Percentiles rank a stretch among this genome's conserved stretches.
Conservation (phyloP, 2,113 vertebrate genomes). For the Coptodon bakossiorum region DNA sequence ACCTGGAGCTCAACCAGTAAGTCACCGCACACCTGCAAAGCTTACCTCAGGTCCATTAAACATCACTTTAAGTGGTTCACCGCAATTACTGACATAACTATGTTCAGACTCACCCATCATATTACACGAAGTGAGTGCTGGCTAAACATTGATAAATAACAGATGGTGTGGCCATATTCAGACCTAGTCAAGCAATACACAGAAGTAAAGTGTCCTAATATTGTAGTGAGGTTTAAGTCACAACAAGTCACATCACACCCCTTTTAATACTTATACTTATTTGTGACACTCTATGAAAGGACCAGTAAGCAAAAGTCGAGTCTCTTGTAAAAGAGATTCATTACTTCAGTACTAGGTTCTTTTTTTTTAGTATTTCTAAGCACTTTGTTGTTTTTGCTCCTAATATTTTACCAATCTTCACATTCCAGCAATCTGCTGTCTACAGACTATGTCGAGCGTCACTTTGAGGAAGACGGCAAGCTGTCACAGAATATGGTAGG, state of each 20-base stretch:
- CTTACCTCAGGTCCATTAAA: not conserved
- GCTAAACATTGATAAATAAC: not conserved
- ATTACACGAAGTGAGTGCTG: not conserved
- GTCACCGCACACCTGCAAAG: slow-evolving; percentile 26
- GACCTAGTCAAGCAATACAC: not conserved
- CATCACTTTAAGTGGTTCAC: not conserved
- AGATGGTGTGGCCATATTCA: not conserved
- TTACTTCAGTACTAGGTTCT: not conserved
- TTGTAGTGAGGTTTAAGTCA: not conserved
- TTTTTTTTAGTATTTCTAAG: not conserved
- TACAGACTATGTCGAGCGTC: slow-evolving; percentile 82
- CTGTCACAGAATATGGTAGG: slow-evolving; percentile 76
- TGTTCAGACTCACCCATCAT: not conserved
- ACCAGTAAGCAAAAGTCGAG: not conserved
- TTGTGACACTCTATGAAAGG: not conserved
- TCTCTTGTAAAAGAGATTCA: not conserved
- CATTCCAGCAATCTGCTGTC: slow-evolving; percentile 82
- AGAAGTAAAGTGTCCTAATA: not conserved
- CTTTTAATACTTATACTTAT: not conserved
- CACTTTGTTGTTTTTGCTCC: not conserved
- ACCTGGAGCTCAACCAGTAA: slow-evolving; percentile 91
- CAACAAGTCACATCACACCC: not conserved
- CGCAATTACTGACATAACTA: not conserved
- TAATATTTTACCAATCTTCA: not conserved
- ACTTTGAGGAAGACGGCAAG: slow-evolving; percentile 72